A percentile compares a stretch with the other conserved stretches of the same genome.
These are phyloP conservation scores for Camponotus pennsylvanicus DNA, from an alignment of 1,140 invertebrate genomes.

Conservation along the genomic window DNA sequence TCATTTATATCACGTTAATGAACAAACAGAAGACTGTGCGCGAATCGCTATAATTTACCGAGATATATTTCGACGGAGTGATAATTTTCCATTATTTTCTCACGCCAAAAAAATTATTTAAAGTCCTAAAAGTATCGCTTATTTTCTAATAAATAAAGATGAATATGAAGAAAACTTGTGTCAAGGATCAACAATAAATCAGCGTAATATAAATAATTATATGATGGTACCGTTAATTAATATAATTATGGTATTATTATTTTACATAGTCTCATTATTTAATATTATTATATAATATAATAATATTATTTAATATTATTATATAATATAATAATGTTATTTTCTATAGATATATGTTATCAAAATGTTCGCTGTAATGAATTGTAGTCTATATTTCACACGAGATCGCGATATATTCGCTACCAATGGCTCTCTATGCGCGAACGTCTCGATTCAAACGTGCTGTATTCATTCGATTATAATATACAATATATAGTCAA, in stretches of 20 bases:
- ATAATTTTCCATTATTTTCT: background rate
- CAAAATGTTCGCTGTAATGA: background rate
- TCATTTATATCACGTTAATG: background rate
- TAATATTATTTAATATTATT: too few relatives aligned
- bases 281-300: background rate
- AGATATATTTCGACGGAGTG: too few relatives aligned
- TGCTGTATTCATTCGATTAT: slow-evolving; percentile 15
- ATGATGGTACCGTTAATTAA: background rate
- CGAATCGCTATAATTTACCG: background rate
- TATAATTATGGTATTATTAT: background rate
- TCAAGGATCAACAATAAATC: background rate
- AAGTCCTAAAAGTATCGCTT: background rate
- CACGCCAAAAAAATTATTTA: background rate
- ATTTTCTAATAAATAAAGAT: background rate
- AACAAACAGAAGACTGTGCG: background rate
- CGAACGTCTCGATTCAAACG: background rate
- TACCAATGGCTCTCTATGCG: slow-evolving; percentile 2
- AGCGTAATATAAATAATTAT: background rate
- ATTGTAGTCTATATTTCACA: background rate
- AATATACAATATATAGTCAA: background rate
- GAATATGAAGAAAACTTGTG: background rate
- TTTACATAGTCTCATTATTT: background rate
- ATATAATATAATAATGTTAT: background rate
- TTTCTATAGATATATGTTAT: background rate
- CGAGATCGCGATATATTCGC: background rate